Evolutionary conservation across 2,888 invertebrate genomes (phyloP).

Genomic region (Diadegma fenestrale): DNA sequence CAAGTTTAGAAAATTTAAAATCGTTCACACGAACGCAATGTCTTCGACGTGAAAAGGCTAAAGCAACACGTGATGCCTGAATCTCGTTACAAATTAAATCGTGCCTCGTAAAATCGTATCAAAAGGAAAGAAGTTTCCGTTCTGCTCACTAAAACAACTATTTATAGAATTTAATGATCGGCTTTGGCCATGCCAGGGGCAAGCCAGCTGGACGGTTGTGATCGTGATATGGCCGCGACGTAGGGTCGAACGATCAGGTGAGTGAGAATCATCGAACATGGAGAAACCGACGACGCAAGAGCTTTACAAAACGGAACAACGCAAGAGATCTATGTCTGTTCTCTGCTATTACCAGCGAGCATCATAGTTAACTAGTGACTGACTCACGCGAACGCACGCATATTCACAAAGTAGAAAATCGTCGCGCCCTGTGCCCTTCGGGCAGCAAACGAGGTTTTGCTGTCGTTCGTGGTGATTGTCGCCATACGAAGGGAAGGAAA

Average conservation of each 20-base stretch:
- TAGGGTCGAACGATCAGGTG: conserved; percentile 14
- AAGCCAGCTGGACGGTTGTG: background rate
- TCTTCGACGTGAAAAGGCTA: background rate
- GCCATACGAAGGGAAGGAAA: background rate
- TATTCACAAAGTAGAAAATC: conserved; percentile 14
- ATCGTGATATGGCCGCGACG: background rate
- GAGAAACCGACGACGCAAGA: conserved; percentile 26
- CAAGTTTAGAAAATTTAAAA: background rate
- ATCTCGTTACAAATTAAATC: background rate
- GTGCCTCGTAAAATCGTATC: background rate
- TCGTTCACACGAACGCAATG: background rate
- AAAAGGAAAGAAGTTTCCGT: background rate
- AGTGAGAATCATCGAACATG: conserved; percentile 47
- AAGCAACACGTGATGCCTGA: background rate
- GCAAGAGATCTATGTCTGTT: conserved; percentile 68
- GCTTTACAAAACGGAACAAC: conserved; percentile 35
- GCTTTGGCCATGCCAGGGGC: background rate
- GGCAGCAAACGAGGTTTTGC: conserved; percentile 43
- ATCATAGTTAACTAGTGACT: conserved; percentile 47
- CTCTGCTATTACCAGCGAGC: conserved; percentile 33
- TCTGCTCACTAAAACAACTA: conserved; percentile 18
- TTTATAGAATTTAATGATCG: conserved; percentile 45
- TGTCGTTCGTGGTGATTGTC: background rate
- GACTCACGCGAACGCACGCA: conserved; percentile 12
- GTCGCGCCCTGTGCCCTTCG: conserved; percentile 19